A percentile compares a stretch with the other conserved stretches of the same genome.
These are phyloP conservation scores for Sminthopsis crassicaudata DNA, from an alignment of 2,113 vertebrate genomes.

Conservation along the genomic window DNA sequence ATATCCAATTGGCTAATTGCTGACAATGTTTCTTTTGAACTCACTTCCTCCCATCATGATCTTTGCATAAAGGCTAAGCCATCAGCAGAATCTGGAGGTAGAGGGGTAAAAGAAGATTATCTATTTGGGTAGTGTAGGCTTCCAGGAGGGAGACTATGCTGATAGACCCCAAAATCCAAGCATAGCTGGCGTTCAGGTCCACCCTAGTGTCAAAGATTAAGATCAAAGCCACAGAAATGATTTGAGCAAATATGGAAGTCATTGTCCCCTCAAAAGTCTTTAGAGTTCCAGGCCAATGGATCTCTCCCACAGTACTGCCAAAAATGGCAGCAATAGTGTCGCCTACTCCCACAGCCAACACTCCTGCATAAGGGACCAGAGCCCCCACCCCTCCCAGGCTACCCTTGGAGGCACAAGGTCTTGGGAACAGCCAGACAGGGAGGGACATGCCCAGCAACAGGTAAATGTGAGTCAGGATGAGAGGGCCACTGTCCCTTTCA, in stretches of 20 bases:
- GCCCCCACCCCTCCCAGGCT: conserved; percentile 88
- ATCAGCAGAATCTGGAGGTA: conserved; percentile 96
- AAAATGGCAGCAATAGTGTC: conserved; percentile 95
- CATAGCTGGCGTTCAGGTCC: conserved; percentile 93
- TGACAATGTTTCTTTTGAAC: not conserved
- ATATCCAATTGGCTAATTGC: conserved; percentile 3
- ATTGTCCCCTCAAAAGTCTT: conserved; percentile 98
- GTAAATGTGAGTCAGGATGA: conserved; percentile 98
- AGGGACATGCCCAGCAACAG: conserved; percentile 96
- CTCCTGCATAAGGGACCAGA: conserved; percentile 93
- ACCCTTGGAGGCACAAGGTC: conserved; percentile 90
- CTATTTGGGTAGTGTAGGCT: conserved; percentile 96
- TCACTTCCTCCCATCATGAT: not conserved
- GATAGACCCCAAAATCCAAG: conserved; percentile 94
- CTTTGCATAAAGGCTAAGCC: conserved; percentile 82
- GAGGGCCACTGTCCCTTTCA: conserved; percentile 95
- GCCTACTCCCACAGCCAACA: conserved; percentile 95
- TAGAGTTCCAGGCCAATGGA: conserved; percentile 97
- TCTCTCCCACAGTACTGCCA: conserved; percentile 94
- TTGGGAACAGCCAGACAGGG: conserved; percentile 95
- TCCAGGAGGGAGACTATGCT: conserved; percentile 94
- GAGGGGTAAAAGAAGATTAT: conserved; percentile 96
- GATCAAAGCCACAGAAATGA: conserved; percentile 96
- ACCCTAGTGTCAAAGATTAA: conserved; percentile 93
- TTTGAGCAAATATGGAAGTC: conserved; percentile 95